Conservation (phyloP, 2,888 invertebrate genomes). For the Sesia apiformis region DNA sequence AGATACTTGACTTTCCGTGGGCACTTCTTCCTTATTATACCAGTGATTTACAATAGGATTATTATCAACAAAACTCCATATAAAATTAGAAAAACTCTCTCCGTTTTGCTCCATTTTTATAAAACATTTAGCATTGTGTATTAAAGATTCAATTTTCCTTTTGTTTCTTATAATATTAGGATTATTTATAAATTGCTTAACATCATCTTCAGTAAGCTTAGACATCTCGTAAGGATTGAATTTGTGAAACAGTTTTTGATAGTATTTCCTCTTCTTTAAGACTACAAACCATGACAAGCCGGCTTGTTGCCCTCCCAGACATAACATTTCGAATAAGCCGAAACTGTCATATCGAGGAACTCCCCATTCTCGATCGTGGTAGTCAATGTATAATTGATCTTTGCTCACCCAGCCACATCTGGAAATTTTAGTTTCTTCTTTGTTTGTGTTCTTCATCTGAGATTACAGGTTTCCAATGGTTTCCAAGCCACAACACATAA, state of each 20-base stretch:
- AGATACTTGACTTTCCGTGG: constrained; percentile 36
- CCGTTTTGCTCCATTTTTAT: constrained; percentile 37
- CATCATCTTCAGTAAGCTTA: constrained; percentile 24
- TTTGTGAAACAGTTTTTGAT: constrained; percentile 33
- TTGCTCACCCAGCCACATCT: constrained; percentile 50
- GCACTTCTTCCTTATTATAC: constrained; percentile 33
- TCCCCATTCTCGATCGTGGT: constrained; percentile 64
- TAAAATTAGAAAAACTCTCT: constrained; percentile 42
- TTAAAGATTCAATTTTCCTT: constrained; percentile 49
- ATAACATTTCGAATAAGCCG: constrained; percentile 55
- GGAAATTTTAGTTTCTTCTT: not conserved
- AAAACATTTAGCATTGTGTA: constrained; percentile 49
- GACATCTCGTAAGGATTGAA: constrained; percentile 43
- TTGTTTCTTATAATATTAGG: constrained; percentile 42
- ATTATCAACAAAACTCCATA: constrained; percentile 51
- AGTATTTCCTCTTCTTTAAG: constrained; percentile 50
- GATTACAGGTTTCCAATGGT: too few relatives aligned
- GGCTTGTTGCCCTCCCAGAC: constrained; percentile 64
- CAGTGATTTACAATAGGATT: constrained; percentile 42
- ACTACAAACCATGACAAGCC: constrained; percentile 60
- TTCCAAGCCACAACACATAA: too few relatives aligned
- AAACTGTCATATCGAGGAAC: constrained; percentile 34
- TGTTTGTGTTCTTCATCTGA: too few relatives aligned
- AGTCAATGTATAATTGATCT: constrained; percentile 46
- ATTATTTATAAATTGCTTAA: constrained; percentile 23